Evolutionary conservation across 23 tunicate species (phyloP).

Genomic region (Trididemnum nubilum): DNA sequence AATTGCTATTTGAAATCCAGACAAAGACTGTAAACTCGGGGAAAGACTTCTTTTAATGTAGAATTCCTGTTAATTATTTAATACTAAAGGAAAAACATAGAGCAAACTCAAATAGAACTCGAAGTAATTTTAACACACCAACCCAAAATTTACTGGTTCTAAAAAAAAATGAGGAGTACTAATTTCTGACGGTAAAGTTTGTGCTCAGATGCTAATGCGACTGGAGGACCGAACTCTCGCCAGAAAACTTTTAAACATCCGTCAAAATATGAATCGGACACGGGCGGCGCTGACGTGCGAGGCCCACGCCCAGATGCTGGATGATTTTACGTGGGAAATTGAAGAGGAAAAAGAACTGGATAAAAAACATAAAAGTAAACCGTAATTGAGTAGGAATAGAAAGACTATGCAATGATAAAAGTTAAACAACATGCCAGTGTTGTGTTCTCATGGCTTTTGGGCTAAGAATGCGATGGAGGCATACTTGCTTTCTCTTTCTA

Average conservation of each 20-base stretch:
- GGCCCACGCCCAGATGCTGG: conserved; percentile 69
- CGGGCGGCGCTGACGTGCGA: conserved; percentile 48
- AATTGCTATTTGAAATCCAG: too few species aligned
- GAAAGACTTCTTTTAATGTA: too few species aligned
- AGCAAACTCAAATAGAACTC: not conserved
- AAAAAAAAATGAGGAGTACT: too few species aligned
- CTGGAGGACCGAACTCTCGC: conserved; percentile 62
- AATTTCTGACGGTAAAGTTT: not conserved
- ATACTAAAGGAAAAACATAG: not conserved
- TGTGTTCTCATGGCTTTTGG: not conserved
- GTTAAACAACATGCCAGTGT: not conserved
- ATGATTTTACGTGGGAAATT: conserved; percentile 57
- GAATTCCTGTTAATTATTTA: too few species aligned
- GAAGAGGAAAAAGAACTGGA: conserved; percentile 60
- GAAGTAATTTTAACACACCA: not conserved
- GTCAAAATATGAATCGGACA: conserved; percentile 40
- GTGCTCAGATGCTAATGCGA: conserved; percentile 47
- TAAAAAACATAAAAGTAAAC: conserved; percentile 53
- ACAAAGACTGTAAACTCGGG: too few species aligned
- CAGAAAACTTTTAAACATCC: conserved; percentile 44
- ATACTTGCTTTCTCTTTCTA: not conserved
- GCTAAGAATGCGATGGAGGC: not conserved
- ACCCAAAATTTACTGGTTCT: too few species aligned
- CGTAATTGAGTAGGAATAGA: not conserved
- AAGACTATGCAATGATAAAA: not conserved